Base-by-base conservation (phyloP, 1,140 invertebrate species). In the Orius insidiosus region DNA sequence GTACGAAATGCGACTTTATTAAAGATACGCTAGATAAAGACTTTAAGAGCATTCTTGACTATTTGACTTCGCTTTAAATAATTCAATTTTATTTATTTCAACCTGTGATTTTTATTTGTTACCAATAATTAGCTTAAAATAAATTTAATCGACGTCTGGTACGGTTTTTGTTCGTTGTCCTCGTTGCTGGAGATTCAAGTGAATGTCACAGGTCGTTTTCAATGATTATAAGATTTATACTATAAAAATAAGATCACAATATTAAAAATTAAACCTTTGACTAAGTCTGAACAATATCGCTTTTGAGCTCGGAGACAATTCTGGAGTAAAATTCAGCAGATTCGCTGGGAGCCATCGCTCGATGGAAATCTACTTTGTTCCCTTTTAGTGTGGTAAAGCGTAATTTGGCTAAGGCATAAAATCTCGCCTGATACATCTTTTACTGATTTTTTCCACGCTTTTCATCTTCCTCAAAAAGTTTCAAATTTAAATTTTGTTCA, bases 201-300 rank as follows among this genome's bases (percentile, higher is more conserved):
- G 80, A 75, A 45, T 7, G 90, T 95, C 1, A 95, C 88, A 3
- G 90, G 90, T 88, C 86, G 62, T 93, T 93, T 60, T 83, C 70
- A 57, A 95, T 83, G 3, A 95, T 84, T 65, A 86, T 73, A 87
- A 94, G 93, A 57, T 81, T 76, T 5, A 82, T 84, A 37, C 86
- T 88, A 68, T 53, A 58, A 56, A 56, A 55, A 24, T 24, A n/a
- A n/a, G n/a, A n/a, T 24, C 24, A 24, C 24, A 24, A 24, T 4
- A 24, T 24, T 3, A 24, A 24, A 24, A 24, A 7, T 24, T 24
- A 24, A 66, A 86, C 85, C 85, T 84, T 90, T 87, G 11, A 95
- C 70, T 65, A 75, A 75, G 3, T 77, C 75, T 34, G 71, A 60
- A 40, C 71, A 66, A 59, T 95, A 92, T 16, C 66, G 60, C 55